Conservation (phyloP, 2,888 invertebrate genomes). For the Archaeoteleia sp. region DNA sequence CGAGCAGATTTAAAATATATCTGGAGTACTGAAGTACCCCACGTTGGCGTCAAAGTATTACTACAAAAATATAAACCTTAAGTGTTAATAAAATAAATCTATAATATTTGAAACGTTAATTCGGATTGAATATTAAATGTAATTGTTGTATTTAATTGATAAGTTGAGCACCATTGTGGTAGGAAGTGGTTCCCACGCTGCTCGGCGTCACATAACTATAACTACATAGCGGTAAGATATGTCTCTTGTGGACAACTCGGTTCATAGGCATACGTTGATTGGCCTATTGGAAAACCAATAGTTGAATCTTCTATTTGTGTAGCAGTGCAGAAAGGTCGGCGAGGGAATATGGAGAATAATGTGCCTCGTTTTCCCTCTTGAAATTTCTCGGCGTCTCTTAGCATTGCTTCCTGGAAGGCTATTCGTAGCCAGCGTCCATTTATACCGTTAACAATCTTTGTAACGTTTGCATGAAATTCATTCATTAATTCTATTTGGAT, state of each 20-base stretch:
- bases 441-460: no score
- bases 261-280: conserved; percentile 55
- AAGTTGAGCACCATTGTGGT: conserved; percentile 60
- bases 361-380: neutral
- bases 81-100: no score
- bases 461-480: no score
- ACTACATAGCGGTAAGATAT: conserved; percentile 57
- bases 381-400: neutral
- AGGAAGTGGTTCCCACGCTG: conserved; percentile 67
- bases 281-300: conserved; percentile 58
- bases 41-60: no score
- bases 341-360: neutral
- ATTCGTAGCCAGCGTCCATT: no score
- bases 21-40: no score
- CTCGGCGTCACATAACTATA: conserved; percentile 58
- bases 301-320: conserved; percentile 14
- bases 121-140: no score
- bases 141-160: neutral
- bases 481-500: no score
- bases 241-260: conserved; percentile 25
- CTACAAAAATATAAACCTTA: no score
- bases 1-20: no score
- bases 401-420: no score
- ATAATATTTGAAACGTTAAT: no score
- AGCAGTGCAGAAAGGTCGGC: conserved; percentile 6